These are phyloP conservation scores for Cantharis nigra DNA, from an alignment of 2,888 invertebrate genomes.

Conservation along the genomic window DNA sequence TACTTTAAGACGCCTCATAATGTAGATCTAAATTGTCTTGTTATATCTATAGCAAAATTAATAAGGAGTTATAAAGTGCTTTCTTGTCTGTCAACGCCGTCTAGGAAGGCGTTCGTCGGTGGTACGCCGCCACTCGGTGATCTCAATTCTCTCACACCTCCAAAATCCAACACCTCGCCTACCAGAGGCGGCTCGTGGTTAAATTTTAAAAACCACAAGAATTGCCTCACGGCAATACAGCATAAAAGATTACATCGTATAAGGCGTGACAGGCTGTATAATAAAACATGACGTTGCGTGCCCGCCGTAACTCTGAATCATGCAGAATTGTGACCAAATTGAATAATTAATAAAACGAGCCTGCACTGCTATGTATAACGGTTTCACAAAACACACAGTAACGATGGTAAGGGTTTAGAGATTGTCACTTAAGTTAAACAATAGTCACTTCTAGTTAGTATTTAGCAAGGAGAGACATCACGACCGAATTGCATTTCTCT, in stretches of 20 bases:
- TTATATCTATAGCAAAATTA: background rate
- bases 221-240: background rate
- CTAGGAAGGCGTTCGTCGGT: background rate
- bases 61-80: background rate
- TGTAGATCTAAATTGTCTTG: background rate
- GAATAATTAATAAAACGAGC: constrained; percentile 24
- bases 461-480: constrained; percentile 32
- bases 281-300: constrained; percentile 23
- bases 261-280: constrained; percentile 7
- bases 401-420: constrained; percentile 6
- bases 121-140: background rate
- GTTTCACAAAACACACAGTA: background rate
- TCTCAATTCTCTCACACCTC: background rate
- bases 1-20: background rate
- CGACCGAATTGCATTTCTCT: constrained; percentile 23
- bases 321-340: constrained; percentile 9
- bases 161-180: background rate
- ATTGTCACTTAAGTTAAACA: constrained; percentile 38
- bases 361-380: constrained; percentile 4
- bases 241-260: constrained; percentile 3
- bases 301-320: constrained; percentile 8
- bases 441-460: constrained; percentile 35
- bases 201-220: background rate
- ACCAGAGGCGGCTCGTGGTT: background rate
- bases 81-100: background rate